Conservation (phyloP, 2,797 vertebrate species). For the Zenarchopterus dispar region DNA sequence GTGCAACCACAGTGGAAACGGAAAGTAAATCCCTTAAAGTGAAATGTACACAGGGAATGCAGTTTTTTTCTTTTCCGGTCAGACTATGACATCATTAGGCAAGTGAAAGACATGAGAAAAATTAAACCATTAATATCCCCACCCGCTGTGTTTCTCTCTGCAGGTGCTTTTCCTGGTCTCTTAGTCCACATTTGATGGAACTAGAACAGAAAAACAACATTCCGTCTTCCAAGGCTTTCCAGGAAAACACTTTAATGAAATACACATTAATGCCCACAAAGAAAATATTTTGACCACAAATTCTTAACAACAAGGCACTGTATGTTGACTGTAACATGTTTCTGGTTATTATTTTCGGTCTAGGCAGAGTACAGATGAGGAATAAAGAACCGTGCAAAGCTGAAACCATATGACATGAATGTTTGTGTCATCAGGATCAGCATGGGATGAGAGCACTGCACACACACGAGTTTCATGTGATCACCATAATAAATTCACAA, state of each 20-base stretch:
- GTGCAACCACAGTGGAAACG: conserved; percentile 38
- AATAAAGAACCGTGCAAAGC: conserved; percentile 30
- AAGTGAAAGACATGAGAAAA: conserved; percentile 42
- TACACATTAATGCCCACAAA: conserved; percentile 11
- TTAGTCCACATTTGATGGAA: conserved; percentile 1
- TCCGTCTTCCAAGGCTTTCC: conserved; percentile 20
- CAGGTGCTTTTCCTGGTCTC: conserved; percentile 10
- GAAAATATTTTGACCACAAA: conserved; percentile 45
- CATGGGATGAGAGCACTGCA: conserved; percentile 9
- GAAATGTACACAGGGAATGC: conserved; percentile 5
- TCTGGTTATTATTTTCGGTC: conserved; percentile 22
- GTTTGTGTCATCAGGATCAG: conserved; percentile 30
- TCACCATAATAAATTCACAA: conserved; percentile 19
- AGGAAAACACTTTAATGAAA: conserved; percentile 23
- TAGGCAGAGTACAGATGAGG: conserved; percentile 30
- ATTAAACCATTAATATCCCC: conserved; percentile 26
- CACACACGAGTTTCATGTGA: conserved; percentile 14
- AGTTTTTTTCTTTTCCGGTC: conserved; percentile 13
- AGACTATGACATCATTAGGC: conserved; percentile 24
- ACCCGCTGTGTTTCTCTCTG: conserved; percentile 8
- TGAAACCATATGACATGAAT: conserved; percentile 43
- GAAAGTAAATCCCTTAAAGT: conserved; percentile 45
- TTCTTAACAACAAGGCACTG: conserved; percentile 24
- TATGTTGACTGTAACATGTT: conserved; percentile 29
- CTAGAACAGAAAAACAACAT: neutral